Evolutionary conservation across 2,797 vertebrate species (phyloP).

Genomic region (Chaenodraco wilsoni): DNA sequence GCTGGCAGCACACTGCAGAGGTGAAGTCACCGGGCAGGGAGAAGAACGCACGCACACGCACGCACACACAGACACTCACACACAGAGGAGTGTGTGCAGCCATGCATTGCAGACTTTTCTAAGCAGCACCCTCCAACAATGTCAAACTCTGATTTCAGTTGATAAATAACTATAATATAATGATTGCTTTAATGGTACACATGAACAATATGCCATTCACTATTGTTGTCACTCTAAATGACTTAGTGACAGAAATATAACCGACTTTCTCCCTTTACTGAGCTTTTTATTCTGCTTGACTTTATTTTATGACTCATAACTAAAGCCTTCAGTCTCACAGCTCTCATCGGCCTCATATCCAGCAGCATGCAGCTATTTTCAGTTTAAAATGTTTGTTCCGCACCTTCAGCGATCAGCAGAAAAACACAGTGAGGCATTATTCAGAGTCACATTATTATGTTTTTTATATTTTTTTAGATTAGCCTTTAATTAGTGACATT

Average conservation of each 20-base stretch:
- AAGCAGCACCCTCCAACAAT: background rate
- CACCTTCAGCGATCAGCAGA: background rate
- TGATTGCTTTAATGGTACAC: background rate
- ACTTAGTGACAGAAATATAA: background rate
- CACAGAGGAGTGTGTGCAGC: conserved; percentile 18
- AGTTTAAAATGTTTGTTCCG: no score
- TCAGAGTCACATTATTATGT: no score
- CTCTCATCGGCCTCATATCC: background rate
- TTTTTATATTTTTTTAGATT: no score
- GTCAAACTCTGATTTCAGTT: background rate
- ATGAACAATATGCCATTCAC: no score
- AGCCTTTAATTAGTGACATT: no score
- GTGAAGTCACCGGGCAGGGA: conserved; percentile 60
- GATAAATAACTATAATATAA: background rate
- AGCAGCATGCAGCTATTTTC: background rate
- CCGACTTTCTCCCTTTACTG: background rate
- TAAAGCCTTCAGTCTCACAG: background rate
- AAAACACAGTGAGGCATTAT: background rate
- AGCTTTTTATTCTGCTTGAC: background rate
- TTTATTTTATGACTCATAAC: background rate
- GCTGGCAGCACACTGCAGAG: conserved; percentile 58
- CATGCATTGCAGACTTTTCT: conserved; percentile 1
- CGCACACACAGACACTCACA: conserved; percentile 13
- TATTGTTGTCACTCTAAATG: no score
- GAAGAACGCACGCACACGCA: conserved; percentile 37